These are phyloP conservation scores for Brachynemurus nebulosus DNA, from an alignment of 2,888 invertebrate species.

Conservation along the genomic window DNA sequence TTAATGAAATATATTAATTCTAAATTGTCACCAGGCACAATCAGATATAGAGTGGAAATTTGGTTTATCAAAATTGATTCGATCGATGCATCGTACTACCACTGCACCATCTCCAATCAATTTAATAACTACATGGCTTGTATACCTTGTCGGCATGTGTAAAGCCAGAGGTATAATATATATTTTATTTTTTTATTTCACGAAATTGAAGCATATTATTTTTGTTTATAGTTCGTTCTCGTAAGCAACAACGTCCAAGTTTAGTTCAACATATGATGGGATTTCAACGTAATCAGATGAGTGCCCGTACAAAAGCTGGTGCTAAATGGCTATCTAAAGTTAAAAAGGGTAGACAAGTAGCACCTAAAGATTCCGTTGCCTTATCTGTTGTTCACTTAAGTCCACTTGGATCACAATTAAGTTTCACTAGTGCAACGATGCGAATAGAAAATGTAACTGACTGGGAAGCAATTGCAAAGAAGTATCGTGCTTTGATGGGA, in stretches of 20 bases:
- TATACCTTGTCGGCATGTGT: constrained; percentile 70
- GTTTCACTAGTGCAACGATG: constrained; percentile 59
- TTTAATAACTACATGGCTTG: constrained; percentile 86
- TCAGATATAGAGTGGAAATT: constrained; percentile 99
- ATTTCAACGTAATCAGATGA: constrained; percentile 51
- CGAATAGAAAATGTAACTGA: constrained; percentile 82
- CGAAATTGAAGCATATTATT: not conserved
- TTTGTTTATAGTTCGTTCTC: constrained; percentile 4
- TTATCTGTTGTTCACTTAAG: constrained; percentile 69
- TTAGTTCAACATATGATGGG: constrained; percentile 70
- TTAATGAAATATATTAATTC: no score
- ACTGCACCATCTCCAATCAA: constrained; percentile 97
- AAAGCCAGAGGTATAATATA: constrained; percentile 34
- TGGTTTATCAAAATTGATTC: constrained; percentile 92
- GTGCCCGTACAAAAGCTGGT: constrained; percentile 74
- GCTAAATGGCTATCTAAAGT: constrained; percentile 82
- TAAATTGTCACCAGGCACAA: constrained; percentile 81
- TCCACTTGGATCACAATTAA: constrained; percentile 71
- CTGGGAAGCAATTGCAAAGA: constrained; percentile 82
- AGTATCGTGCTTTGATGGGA: constrained; percentile 65
- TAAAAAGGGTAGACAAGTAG: constrained; percentile 64
- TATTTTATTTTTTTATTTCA: not conserved
- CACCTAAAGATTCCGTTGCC: constrained; percentile 65
- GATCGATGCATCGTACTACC: constrained; percentile 96
- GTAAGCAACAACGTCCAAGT: constrained; percentile 55